Percentiles rank a stretch among this genome's conserved stretches.
These are phyloP conservation scores for Semaprochilodus insignis DNA, from an alignment of 2,797 vertebrate genomes.

Conservation along the genomic window DNA sequence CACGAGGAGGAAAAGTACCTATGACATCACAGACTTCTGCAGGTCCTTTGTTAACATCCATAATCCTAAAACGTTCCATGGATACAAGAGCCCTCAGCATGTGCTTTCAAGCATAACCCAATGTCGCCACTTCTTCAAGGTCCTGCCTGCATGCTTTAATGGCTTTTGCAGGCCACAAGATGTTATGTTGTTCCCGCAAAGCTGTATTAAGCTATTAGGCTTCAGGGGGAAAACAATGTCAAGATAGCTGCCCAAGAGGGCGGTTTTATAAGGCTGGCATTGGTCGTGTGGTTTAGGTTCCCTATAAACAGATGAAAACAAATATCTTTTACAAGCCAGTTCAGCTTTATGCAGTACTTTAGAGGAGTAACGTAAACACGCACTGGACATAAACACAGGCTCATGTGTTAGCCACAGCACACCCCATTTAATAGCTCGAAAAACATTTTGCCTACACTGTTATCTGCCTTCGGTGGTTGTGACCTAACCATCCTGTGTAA, in stretches of 20 bases:
- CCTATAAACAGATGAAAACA: constrained; percentile 70
- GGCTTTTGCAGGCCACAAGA: constrained; percentile 62
- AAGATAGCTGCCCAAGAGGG: constrained; percentile 58
- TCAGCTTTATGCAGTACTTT: constrained; percentile 55
- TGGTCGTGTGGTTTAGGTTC: constrained; percentile 65
- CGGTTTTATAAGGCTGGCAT: constrained; percentile 67
- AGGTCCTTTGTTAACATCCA: constrained; percentile 17
- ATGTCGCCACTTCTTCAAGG: constrained; percentile 58
- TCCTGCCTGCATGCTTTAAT: constrained; percentile 55
- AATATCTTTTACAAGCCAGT: constrained; percentile 61
- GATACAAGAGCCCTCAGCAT: constrained; percentile 19
- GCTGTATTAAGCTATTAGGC: constrained; percentile 46
- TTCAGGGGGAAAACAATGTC: constrained; percentile 58
- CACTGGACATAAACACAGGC: constrained; percentile 37
- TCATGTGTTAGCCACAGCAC: constrained; percentile 50
- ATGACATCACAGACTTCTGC: constrained; percentile 31
- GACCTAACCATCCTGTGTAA: neutral
- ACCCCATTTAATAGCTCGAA: constrained; percentile 7
- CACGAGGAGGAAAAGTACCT: constrained; percentile 14
- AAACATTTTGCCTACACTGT: constrained; percentile 21
- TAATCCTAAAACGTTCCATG: constrained; percentile 27
- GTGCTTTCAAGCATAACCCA: constrained; percentile 52
- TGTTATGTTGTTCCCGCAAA: constrained; percentile 56
- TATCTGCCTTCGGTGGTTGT: constrained; percentile 11
- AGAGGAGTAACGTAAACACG: constrained; percentile 53